These are phyloP conservation scores for Rhegmatorhina hoffmannsi DNA, from an alignment of 2,113 vertebrate genomes.

Conservation along the genomic window DNA sequence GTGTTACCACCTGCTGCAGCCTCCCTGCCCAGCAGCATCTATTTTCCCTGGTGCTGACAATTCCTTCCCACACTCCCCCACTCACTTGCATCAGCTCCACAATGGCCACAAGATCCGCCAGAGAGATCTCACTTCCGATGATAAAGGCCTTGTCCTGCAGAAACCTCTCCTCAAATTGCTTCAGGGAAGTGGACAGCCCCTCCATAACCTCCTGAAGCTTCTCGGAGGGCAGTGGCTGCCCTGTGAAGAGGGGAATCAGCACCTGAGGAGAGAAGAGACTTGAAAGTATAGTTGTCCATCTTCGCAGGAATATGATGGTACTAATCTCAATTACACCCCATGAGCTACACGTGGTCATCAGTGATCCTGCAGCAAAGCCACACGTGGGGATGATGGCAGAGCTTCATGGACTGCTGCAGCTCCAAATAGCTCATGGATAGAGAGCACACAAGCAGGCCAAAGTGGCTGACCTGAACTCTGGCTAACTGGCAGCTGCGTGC, in stretches of 20 bases:
- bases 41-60: neutral
- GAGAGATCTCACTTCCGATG: constrained; percentile 78
- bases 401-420: neutral
- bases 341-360: neutral
- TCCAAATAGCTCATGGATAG: neutral
- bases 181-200: constrained; percentile 76
- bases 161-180: constrained; percentile 84
- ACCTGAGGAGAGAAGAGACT: constrained; percentile 61
- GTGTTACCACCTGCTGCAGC: neutral
- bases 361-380: neutral
- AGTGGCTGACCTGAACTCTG: neutral
- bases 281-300: neutral
- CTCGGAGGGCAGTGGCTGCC: constrained; percentile 75
- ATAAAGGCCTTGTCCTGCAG: constrained; percentile 86
- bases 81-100: constrained; percentile 91
- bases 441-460: neutral
- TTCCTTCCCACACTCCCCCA: neutral
- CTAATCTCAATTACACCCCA: neutral
- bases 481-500: neutral
- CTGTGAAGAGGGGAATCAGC: constrained; percentile 79
- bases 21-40: neutral
- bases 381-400: neutral
- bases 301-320: neutral
- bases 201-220: constrained; percentile 79
- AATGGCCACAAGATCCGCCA: constrained; percentile 90